These are phyloP conservation scores for Oncorhynchus kisutch DNA, from an alignment of 2,113 vertebrate genomes.

Conservation along the genomic window DNA sequence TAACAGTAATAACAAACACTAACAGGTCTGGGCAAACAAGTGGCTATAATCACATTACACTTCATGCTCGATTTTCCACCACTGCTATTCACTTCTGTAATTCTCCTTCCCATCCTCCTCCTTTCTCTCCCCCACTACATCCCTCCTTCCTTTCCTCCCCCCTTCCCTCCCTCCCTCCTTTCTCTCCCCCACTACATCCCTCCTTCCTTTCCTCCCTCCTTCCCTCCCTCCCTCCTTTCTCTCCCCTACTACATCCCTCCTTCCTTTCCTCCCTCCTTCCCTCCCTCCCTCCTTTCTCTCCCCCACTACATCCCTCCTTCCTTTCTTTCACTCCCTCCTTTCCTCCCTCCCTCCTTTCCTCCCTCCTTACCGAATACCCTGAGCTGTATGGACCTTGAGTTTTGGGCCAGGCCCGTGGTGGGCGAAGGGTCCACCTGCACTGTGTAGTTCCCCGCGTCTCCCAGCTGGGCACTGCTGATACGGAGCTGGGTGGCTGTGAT, in stretches of 20 bases:
- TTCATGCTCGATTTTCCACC: slow-evolving; percentile 7
- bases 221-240: slow-evolving; percentile 33
- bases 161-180: slow-evolving; percentile 37
- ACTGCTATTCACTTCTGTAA: background rate
- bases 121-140: slow-evolving; percentile 40
- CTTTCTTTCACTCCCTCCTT: slow-evolving; percentile 33
- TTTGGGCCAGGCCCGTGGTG: slow-evolving; percentile 43
- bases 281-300: slow-evolving; percentile 27
- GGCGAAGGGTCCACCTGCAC: slow-evolving; percentile 54
- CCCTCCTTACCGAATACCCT: slow-evolving; percentile 66
- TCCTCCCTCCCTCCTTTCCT: slow-evolving; percentile 15
- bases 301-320: slow-evolving; percentile 9
- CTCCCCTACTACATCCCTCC: slow-evolving; percentile 26
- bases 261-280: slow-evolving; percentile 18
- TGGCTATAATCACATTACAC: slow-evolving; percentile 27
- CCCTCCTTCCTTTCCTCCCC: background rate
- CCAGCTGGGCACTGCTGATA: slow-evolving; percentile 52
- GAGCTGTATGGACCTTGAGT: slow-evolving; percentile 56
- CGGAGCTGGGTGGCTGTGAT: slow-evolving; percentile 63
- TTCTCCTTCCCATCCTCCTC: slow-evolving; percentile 16
- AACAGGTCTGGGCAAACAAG: slow-evolving; percentile 31
- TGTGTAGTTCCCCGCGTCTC: slow-evolving; percentile 65
- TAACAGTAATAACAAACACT: slow-evolving; percentile 26
- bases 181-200: background rate
- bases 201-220: slow-evolving; percentile 24